Percentiles rank a stretch among this genome's conserved stretches.
These are phyloP conservation scores for Pterophyllum scalare DNA, from an alignment of 2,113 vertebrate species.

Conservation along the genomic window DNA sequence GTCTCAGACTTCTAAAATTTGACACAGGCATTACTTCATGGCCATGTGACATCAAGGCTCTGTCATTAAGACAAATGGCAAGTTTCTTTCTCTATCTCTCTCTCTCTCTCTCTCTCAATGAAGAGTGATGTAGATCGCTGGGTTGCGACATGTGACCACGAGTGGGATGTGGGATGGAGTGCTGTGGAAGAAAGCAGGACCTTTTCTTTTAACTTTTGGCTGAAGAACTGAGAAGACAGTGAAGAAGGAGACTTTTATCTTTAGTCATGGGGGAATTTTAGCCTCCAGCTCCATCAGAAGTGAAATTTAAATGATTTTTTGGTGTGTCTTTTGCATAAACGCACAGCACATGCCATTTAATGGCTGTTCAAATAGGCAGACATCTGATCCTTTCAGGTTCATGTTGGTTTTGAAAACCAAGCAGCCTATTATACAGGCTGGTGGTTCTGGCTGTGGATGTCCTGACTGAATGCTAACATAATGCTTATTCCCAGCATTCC, in stretches of 20 bases:
- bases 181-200: background rate
- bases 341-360: slow-evolving; percentile 24
- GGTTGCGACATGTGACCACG: slow-evolving; percentile 29
- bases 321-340: slow-evolving; percentile 20
- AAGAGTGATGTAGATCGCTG: slow-evolving; percentile 6
- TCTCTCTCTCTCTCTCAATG: background rate
- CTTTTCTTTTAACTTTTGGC: slow-evolving; percentile 48
- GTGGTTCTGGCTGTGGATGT: slow-evolving; percentile 39
- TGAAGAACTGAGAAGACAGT: slow-evolving; percentile 52
- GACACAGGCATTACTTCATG: slow-evolving; percentile 34
- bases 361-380: slow-evolving; percentile 46
- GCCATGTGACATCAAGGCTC: slow-evolving; percentile 30
- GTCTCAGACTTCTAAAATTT: slow-evolving; percentile 44
- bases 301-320: slow-evolving; percentile 40
- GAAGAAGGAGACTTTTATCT: slow-evolving; percentile 52
- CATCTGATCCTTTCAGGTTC: slow-evolving; percentile 47
- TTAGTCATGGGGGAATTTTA: slow-evolving; percentile 30
- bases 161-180: slow-evolving; percentile 15
- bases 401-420: slow-evolving; percentile 51
- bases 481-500: slow-evolving; percentile 49
- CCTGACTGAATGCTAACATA: slow-evolving; percentile 43
- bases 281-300: slow-evolving; percentile 31
- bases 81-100: background rate
- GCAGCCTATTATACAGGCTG: slow-evolving; percentile 8
- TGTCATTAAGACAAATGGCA: slow-evolving; percentile 39